A percentile compares a stretch with the other conserved stretches of the same genome.
Conservation (phyloP, 2,113 vertebrate genomes). For the Brachyhypopomus occidentalis region DNA sequence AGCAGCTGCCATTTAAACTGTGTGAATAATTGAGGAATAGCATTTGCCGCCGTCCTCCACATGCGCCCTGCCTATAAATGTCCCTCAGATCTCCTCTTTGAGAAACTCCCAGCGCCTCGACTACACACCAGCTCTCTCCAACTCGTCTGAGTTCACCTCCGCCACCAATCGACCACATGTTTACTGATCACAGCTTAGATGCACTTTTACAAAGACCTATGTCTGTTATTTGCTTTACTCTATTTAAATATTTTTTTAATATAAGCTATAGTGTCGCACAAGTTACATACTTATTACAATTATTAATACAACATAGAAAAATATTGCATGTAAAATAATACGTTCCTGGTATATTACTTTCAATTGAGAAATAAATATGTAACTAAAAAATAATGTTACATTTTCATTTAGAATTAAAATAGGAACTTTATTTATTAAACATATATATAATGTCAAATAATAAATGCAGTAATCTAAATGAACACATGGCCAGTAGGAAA, state of each 20-base stretch:
- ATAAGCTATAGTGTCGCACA: neutral
- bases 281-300: neutral
- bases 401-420: too few relatives aligned
- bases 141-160: neutral
- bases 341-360: neutral
- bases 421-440: too few relatives aligned
- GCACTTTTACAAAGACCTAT: too few relatives aligned
- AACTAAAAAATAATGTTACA: too few relatives aligned
- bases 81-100: constrained; percentile 51
- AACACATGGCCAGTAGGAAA: constrained; percentile 65
- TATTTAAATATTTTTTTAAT: neutral
- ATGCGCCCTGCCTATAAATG: constrained; percentile 45
- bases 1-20: constrained; percentile 74
- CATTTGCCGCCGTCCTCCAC: constrained; percentile 70
- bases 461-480: constrained; percentile 58
- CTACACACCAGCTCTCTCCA: constrained; percentile 22
- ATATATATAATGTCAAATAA: neutral
- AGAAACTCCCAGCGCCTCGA: constrained; percentile 20
- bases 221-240: too few relatives aligned
- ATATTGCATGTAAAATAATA: neutral
- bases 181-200: too few relatives aligned
- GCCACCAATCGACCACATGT: neutral
- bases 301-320: neutral
- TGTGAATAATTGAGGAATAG: constrained; percentile 78
- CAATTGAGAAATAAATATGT: too few relatives aligned